Conservation (phyloP, 2,888 invertebrate species). For the Emmelina monodactyla region DNA sequence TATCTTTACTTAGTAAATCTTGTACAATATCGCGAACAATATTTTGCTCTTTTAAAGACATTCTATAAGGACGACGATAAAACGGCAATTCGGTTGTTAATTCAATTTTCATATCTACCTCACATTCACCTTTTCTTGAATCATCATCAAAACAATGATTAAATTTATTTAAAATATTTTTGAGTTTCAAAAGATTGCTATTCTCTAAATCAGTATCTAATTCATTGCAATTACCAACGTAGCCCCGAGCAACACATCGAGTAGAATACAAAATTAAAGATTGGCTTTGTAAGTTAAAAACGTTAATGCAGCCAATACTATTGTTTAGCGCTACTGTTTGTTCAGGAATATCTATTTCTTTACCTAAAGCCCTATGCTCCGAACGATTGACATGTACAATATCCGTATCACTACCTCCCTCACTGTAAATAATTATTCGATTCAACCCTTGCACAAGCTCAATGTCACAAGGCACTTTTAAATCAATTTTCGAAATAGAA, state of each 20-base stretch:
- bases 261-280: neutral
- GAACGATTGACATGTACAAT: neutral
- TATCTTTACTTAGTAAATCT: slow-evolving; percentile 8
- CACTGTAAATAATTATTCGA: neutral
- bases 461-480: neutral
- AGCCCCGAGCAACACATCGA: neutral
- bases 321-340: neutral
- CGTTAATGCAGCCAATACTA: neutral
- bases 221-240: neutral
- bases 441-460: neutral
- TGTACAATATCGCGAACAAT: slow-evolving; percentile 8
- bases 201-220: neutral
- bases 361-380: neutral
- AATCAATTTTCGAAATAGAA: neutral
- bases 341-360: slow-evolving; percentile 1
- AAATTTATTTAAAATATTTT: neutral
- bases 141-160: neutral
- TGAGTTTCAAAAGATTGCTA: neutral
- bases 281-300: neutral
- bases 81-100: slow-evolving; percentile 5
- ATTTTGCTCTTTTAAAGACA: slow-evolving; percentile 9
- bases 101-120: slow-evolving; percentile 7
- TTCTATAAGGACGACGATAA: slow-evolving; percentile 11
- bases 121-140: neutral
- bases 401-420: neutral